These are phyloP conservation scores for Calonectris borealis DNA, from an alignment of 2,113 vertebrate species.

Conservation along the genomic window DNA sequence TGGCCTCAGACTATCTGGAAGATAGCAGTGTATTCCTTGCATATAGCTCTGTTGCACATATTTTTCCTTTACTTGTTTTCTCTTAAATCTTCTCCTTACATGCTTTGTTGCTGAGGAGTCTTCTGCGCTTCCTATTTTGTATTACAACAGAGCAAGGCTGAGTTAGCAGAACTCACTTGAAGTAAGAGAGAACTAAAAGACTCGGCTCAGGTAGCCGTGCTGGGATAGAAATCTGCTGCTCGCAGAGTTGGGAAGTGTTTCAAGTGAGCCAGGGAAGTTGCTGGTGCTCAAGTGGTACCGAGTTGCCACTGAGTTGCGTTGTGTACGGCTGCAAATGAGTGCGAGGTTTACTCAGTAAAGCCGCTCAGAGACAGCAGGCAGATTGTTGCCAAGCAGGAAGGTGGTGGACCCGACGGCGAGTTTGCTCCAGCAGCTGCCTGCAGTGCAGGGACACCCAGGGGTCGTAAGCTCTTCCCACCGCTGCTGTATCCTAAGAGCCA, in stretches of 20 bases:
- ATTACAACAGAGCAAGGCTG: neutral
- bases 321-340: neutral
- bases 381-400: neutral
- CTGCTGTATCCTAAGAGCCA: neutral
- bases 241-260: accelerated
- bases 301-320: no score
- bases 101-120: neutral
- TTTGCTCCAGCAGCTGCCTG: neutral
- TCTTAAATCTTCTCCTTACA: neutral
- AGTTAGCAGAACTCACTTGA: neutral
- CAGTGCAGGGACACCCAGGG: neutral
- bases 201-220: neutral
- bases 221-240: neutral
- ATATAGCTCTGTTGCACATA: neutral
- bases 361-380: neutral
- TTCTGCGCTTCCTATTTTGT: neutral
- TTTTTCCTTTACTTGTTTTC: neutral
- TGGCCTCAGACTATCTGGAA: neutral
- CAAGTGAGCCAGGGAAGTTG: neutral
- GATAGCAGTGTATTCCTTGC: neutral
- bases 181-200: neutral
- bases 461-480: accelerated
- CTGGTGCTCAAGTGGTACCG: neutral
- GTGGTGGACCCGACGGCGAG: accelerated
- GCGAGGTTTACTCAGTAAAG: neutral